These are phyloP conservation scores for Phortica okadai DNA, from an alignment of 2,888 invertebrate genomes.

Conservation along the genomic window DNA sequence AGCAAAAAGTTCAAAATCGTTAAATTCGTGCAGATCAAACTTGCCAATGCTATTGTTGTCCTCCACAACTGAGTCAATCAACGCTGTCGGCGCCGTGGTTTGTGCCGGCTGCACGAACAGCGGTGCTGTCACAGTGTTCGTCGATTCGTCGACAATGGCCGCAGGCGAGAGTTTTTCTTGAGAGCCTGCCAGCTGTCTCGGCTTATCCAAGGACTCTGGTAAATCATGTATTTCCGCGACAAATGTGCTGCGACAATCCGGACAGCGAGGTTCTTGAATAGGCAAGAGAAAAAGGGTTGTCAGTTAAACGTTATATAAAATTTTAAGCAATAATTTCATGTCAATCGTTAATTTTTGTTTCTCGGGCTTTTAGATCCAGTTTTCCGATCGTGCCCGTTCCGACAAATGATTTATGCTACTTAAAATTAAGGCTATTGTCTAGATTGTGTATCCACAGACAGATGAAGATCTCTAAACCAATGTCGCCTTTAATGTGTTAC, in stretches of 20 bases:
- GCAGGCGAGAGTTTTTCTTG: constrained; percentile 62
- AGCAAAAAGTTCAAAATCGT: not conserved
- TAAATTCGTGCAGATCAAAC: constrained; percentile 37
- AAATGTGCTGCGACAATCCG: constrained; percentile 80
- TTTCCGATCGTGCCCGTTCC: no score
- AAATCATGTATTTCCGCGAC: constrained; percentile 76
- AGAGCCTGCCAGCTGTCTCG: constrained; percentile 10
- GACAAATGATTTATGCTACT: no score
- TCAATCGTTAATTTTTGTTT: not conserved
- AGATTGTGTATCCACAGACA: no score
- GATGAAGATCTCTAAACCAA: no score
- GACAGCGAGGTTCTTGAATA: constrained; percentile 76
- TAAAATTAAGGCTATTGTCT: no score
- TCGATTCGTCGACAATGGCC: constrained; percentile 61
- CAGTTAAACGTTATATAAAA: not conserved
- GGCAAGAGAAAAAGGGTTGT: not conserved
- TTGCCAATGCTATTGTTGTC: constrained; percentile 72
- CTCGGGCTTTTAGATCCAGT: no score
- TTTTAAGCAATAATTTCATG: not conserved
- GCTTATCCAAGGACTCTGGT: constrained; percentile 60
- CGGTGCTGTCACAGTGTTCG: constrained; percentile 43
- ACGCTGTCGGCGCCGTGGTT: not conserved
- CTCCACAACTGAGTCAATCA: constrained; percentile 34
- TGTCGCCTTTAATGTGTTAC: no score
- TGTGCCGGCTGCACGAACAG: constrained; percentile 26